Conservation (phyloP, 2,797 vertebrate genomes). For the Halcyon smyrnensis region DNA sequence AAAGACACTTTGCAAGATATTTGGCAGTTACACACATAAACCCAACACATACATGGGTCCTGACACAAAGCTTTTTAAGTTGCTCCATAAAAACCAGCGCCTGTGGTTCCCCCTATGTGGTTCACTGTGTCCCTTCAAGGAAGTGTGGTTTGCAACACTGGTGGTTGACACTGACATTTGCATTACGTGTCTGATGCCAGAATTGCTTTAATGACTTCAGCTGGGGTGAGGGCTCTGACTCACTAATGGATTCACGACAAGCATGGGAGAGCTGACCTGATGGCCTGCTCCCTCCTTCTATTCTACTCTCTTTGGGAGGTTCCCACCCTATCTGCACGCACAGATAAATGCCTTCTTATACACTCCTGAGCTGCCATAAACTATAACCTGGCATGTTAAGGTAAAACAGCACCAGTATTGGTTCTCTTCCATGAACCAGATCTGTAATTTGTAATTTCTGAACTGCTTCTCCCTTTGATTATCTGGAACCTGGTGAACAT, state of each 20-base stretch:
- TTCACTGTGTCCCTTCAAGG: rapidly evolving
- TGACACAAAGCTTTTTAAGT: neutral
- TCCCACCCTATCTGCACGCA: neutral
- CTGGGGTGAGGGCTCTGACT: neutral
- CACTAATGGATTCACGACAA: neutral
- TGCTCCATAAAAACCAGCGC: neutral
- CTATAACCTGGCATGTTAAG: neutral
- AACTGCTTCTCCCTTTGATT: neutral
- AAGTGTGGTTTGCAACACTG: neutral
- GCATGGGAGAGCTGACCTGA: neutral
- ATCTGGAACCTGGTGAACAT: neutral
- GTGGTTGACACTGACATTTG: neutral
- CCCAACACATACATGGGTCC: rapidly evolving
- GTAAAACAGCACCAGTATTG: neutral
- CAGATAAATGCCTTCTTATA: neutral
- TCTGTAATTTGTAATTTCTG: neutral
- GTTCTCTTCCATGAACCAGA: neutral
- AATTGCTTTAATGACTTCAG: neutral
- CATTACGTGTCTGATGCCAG: neutral
- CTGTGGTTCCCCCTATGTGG: neutral
- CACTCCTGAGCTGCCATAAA: neutral
- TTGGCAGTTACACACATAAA: neutral
- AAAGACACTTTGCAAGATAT: neutral
- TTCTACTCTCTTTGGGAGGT: neutral
- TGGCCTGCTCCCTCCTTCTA: rapidly evolving